Base-by-base conservation (phyloP, 2,797 vertebrate species). In the Cossypha niveicapilla region DNA sequence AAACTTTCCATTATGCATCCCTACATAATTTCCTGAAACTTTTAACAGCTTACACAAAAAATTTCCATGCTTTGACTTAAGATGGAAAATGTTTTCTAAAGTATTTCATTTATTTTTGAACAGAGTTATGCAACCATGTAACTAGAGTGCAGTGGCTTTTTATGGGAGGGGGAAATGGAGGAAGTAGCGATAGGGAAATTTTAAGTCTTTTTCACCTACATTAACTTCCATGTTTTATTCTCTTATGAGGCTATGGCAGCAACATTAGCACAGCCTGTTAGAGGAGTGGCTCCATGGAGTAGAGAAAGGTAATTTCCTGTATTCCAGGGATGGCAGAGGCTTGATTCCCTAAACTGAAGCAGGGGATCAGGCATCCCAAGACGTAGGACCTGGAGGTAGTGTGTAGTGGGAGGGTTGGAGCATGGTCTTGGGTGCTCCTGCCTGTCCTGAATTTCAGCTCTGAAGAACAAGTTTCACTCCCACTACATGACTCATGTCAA, bases 61-160 rank as follows among this genome's bases (percentile, higher is more conserved):
- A 75, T 27, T 45, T 93, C 35, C n/a, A 61, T 65, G 14, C 39
- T 81, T 89, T 72, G 42, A 22, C 50, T 87, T 78, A 65, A 67
- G 42, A 85, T 44, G 56, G 54, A 78, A 72, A 72, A 28, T 48
- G 25, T n/a, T 66, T 89, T 83, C 37, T 18, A 7, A 77, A 77
- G 8, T 54, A 67, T 61, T 88, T 79, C 18, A 62, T 24, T 73
- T 83, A 65, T 91, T 91, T 89, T 45, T 89, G 28, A 75, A 57
- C 15, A 21, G 23, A 81, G 18, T 63, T 78, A 81, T 10, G 10
- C 16, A 87, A 53, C 63, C 13, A 9, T 28, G 9, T 74, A 60
- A 50, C 27, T 84, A 39, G 61, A 84, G 18, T 56, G 30, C 30
- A 25, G 17, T 44, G 39, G 11, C 13, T 54, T 77, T 84, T 80